A percentile compares a stretch with the other conserved stretches of the same genome.
These are phyloP conservation scores for Athripsodes cinereus DNA, from an alignment of 2,888 invertebrate species.

Conservation along the genomic window DNA sequence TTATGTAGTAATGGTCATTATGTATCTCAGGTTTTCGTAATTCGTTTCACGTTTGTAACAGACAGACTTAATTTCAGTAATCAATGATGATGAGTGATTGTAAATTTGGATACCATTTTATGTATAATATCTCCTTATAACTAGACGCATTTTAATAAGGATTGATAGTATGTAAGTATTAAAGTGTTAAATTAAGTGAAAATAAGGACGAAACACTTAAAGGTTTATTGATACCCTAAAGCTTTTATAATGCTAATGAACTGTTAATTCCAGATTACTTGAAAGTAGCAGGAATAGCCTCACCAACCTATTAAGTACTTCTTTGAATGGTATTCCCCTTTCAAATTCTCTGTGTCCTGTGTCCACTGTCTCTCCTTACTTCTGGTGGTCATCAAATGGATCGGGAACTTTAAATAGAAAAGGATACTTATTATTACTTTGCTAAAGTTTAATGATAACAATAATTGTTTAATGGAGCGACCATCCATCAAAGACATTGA, in stretches of 20 bases:
- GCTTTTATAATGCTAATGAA: background rate
- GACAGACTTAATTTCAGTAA: too few relatives aligned
- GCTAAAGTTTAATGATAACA: slow-evolving; percentile 2
- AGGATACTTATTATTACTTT: too few relatives aligned
- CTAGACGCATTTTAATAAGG: too few relatives aligned
- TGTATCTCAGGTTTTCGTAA: too few relatives aligned
- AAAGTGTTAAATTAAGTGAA: slow-evolving; percentile 9
- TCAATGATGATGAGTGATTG: too few relatives aligned
- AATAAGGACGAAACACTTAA: slow-evolving; percentile 6
- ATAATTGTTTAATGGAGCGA: slow-evolving; percentile 14
- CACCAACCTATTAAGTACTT: background rate
- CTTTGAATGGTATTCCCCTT: background rate
- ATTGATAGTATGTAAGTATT: too few relatives aligned
- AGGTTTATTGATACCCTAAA: background rate
- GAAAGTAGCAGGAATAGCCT: background rate
- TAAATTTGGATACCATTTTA: too few relatives aligned
- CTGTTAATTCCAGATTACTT: background rate
- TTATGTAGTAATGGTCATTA: too few relatives aligned
- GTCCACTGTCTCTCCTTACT: background rate
- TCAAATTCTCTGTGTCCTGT: background rate
- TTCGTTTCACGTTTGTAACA: too few relatives aligned
- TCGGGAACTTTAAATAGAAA: slow-evolving; percentile 15
- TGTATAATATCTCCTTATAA: too few relatives aligned
- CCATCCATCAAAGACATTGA: slow-evolving; percentile 12
- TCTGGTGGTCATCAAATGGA: slow-evolving; percentile 8